Percentiles rank a stretch among this genome's conserved stretches.
These are phyloP conservation scores for Sceloporus undulatus DNA, from an alignment of 2,113 vertebrate genomes.

Conservation along the genomic window DNA sequence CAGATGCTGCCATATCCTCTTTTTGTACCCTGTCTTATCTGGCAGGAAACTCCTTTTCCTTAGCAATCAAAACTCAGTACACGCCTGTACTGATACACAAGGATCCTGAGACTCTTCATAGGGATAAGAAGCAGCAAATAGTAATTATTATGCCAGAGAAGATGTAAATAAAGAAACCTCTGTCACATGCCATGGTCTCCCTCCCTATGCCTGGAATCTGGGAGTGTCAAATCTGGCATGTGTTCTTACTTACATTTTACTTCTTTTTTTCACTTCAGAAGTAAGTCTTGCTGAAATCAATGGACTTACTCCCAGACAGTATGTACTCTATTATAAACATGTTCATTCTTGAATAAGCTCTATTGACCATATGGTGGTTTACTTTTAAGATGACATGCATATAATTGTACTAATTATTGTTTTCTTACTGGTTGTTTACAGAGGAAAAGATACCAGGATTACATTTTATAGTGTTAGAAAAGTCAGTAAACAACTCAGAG, in stretches of 20 bases:
- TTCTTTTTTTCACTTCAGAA: not conserved
- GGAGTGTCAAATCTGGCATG: not conserved
- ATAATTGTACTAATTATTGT: not conserved
- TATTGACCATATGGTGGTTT: not conserved
- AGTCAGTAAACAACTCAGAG: not conserved
- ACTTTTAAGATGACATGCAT: not conserved
- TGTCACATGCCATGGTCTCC: not conserved
- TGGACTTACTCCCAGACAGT: not conserved
- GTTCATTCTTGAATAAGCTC: not conserved
- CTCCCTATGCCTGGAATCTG: not conserved
- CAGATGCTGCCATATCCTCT: not conserved
- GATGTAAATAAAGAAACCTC: conserved; percentile 24
- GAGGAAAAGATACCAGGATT: not conserved
- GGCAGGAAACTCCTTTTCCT: conserved; percentile 3
- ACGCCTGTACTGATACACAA: not conserved
- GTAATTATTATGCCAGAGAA: not conserved
- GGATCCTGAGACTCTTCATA: not conserved
- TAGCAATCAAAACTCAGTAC: not conserved
- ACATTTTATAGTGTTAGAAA: not conserved
- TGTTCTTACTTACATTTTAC: not conserved
- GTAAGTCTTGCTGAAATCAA: not conserved
- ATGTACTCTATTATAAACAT: not conserved
- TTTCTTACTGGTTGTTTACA: not conserved
- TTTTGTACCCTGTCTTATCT: conserved; percentile 7
- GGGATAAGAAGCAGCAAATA: not conserved